A percentile compares a stretch with the other conserved stretches of the same genome.
Conservation (phyloP, 2,888 invertebrate genomes). For the Alloscopus bannaensis region DNA sequence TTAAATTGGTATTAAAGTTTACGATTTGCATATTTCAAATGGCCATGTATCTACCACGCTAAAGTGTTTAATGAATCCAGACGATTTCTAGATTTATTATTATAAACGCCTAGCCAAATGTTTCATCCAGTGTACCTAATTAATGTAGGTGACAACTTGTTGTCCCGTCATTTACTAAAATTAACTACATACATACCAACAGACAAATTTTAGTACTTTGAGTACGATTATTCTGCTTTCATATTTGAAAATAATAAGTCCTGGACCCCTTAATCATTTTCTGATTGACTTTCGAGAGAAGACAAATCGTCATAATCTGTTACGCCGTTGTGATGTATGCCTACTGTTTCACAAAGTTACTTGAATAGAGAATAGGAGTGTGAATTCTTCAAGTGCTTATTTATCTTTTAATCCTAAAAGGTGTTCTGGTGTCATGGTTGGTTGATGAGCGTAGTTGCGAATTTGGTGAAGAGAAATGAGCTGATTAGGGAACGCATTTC, state of each 20-base stretch:
- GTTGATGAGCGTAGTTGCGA: slow-evolving; percentile 95
- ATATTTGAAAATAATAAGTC: slow-evolving; percentile 49
- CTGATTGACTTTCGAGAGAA: slow-evolving; percentile 20
- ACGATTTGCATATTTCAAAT: slow-evolving; percentile 11
- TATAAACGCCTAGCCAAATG: too few species aligned
- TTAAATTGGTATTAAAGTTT: not conserved
- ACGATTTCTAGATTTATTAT: too few species aligned
- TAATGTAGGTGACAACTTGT: too few species aligned
- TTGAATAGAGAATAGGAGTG: slow-evolving; percentile 15
- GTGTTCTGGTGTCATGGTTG: slow-evolving; percentile 85
- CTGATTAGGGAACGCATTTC: slow-evolving; percentile 89
- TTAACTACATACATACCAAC: too few species aligned
- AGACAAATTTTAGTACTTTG: too few species aligned
- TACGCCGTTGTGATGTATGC: slow-evolving; percentile 16
- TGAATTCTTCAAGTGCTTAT: slow-evolving; percentile 54
- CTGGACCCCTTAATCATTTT: slow-evolving; percentile 57
- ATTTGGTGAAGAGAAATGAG: slow-evolving; percentile 97
- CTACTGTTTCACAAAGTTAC: slow-evolving; percentile 17
- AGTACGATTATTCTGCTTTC: slow-evolving; percentile 1
- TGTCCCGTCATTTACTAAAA: too few species aligned
- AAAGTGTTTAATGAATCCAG: too few species aligned
- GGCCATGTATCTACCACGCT: not conserved
- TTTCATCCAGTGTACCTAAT: too few species aligned
- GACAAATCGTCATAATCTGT: not conserved
- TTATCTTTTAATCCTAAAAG: slow-evolving; percentile 77